Evolutionary conservation across 2,113 vertebrate species (phyloP), one percentile per base, ranked within the genome.

Genomic region (Uria lomvia): DNA sequence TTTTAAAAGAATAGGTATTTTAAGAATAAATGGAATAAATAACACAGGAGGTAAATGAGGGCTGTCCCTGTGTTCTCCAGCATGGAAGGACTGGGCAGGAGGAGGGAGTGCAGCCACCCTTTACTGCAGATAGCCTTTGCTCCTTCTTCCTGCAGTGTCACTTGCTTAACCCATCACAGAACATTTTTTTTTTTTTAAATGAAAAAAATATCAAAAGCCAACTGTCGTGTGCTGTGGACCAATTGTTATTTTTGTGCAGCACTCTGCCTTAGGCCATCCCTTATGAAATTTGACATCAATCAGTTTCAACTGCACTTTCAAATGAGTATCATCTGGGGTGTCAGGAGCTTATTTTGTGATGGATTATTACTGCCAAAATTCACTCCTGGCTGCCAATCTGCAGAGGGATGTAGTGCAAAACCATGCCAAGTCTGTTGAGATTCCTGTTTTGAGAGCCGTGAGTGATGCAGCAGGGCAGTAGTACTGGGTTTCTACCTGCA

Each of bases 171-270:
- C 38, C 42, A 56, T n/a, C 11, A 56, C 19, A 66, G 16, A 58
- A 34, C 13, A 11, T 11, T 19, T 32, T 22, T 34, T 47, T 52
- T 76, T 67, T 76, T 67, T 32, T 26, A 4, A 38, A 70, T n/a
- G 22, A 30, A 66, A 88, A 83, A 78, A 66, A 52, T n/a, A n/a
- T 3, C 14, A 63, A 85, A 90, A 86, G 14, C 16, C 20, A 56
- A 22, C 12, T 34, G 36, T 63, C 42, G 4, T 26, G 26, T 77
- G n/a, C 32, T 42, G 34, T n/a, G 62, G 26, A 75, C 13, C 42
- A 66, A 11, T 40, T 62, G 55, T 42, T 63, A 34, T 23, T 80
- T 0, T 0, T 36, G 23, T 45, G 42, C 32, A 56, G 27, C 0
- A 2, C 74, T 81, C 72, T 93, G 62, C 62, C 72, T 75, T 42